These are phyloP conservation scores for Cerceris rybyensis DNA, from an alignment of 2,888 invertebrate genomes.

Conservation along the genomic window DNA sequence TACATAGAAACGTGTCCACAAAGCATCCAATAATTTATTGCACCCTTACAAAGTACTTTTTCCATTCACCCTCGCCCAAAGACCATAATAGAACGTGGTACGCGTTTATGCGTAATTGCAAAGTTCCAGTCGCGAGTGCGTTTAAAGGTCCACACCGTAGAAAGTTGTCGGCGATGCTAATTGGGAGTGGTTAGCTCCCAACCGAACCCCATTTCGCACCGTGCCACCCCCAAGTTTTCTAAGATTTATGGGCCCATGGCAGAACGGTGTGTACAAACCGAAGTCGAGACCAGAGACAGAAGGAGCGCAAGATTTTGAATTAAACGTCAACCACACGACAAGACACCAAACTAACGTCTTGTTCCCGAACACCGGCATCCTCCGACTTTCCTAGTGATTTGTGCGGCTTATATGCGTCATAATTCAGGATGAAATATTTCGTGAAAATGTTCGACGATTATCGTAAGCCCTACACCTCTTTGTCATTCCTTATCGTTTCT, in stretches of 20 bases:
- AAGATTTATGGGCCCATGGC: constrained; percentile 55
- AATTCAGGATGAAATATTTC: constrained; percentile 46
- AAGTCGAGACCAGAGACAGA: constrained; percentile 46
- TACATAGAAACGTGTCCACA: no score
- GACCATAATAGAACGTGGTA: neutral
- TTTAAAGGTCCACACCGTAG: constrained; percentile 18
- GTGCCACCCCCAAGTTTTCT: constrained; percentile 59
- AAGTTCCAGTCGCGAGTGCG: constrained; percentile 44
- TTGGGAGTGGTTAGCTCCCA: constrained; percentile 60
- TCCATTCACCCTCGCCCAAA: neutral
- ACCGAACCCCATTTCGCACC: constrained; percentile 44
- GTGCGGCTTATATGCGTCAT: constrained; percentile 41
- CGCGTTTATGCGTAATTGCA: constrained; percentile 43
- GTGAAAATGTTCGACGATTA: constrained; percentile 20
- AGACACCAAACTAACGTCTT: constrained; percentile 56
- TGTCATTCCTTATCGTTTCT: no score
- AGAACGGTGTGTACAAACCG: constrained; percentile 46
- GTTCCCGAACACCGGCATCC: constrained; percentile 38
- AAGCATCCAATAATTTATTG: no score
- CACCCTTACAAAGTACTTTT: neutral
- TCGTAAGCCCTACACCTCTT: no score
- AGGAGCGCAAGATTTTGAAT: constrained; percentile 68
- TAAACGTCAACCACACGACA: constrained; percentile 75
- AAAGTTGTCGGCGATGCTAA: constrained; percentile 60
- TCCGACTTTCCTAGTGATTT: constrained; percentile 52